Conservation (phyloP, 2,113 vertebrate species). For the Sardina pilchardus region DNA sequence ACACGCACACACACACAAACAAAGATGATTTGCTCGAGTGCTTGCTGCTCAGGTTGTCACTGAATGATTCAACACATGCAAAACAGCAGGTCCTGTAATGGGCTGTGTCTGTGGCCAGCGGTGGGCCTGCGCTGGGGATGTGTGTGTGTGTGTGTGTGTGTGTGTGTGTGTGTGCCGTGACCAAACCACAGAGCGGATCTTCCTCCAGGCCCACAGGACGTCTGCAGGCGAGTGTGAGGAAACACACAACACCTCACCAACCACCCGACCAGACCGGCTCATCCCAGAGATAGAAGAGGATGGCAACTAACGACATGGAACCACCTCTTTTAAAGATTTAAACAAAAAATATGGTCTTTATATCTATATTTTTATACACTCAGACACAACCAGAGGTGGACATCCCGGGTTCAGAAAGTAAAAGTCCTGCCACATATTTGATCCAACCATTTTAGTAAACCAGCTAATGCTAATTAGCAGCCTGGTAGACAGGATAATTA, state of each 20-base stretch:
- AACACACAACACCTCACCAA: neutral
- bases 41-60: conserved; percentile 28
- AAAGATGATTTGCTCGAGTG: conserved; percentile 28
- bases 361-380: neutral
- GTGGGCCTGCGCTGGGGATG: neutral
- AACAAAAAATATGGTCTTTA: neutral
- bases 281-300: too few species aligned
- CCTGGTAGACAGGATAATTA: too few species aligned
- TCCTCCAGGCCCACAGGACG: neutral
- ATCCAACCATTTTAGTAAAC: too few species aligned
- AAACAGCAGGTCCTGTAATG: conserved; percentile 15
- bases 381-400: neutral
- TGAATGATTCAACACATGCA: conserved; percentile 43
- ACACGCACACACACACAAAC: neutral
- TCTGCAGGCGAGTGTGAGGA: neutral
- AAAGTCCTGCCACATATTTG: too few species aligned
- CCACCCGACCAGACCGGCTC: too few species aligned
- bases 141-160: too few species aligned
- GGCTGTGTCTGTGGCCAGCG: neutral
- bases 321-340: neutral
- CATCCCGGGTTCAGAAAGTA: too few species aligned
- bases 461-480: too few species aligned
- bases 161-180: neutral
- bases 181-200: neutral
- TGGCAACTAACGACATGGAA: neutral